Conservation (phyloP, 2,797 vertebrate species). For the Triplophysa yarkandensis region DNA sequence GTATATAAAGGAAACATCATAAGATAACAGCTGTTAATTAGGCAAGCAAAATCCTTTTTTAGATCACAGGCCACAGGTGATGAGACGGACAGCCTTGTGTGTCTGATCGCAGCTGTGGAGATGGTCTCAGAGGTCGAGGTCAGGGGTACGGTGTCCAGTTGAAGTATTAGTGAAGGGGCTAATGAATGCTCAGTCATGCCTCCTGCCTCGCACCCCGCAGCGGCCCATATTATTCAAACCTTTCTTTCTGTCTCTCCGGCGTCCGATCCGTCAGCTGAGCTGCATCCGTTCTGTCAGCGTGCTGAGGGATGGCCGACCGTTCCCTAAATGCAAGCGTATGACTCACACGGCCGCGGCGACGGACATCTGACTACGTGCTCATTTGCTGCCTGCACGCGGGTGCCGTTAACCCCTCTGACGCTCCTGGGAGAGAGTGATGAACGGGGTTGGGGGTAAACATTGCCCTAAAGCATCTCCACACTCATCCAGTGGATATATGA, state of each 20-base stretch:
- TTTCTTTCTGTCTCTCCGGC: conserved; percentile 26
- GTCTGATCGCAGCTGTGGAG: background rate
- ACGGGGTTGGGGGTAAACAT: conserved; percentile 62
- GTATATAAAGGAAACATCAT: too few relatives aligned
- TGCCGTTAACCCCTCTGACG: conserved; percentile 61
- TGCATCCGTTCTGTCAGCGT: conserved; percentile 14
- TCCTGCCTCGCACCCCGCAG: conserved; percentile 5
- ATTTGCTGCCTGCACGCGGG: conserved; percentile 48
- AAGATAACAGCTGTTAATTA: too few relatives aligned
- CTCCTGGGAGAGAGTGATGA: conserved; percentile 68
- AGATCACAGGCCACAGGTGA: background rate
- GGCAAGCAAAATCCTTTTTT: background rate
- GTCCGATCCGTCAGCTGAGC: conserved; percentile 30
- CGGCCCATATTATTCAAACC: conserved; percentile 12
- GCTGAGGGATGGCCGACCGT: conserved; percentile 70
- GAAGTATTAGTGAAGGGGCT: conserved; percentile 18
- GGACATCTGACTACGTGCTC: conserved; percentile 65
- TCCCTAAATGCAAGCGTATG: conserved; percentile 72
- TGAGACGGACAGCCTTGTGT: background rate
- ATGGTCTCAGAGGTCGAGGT: conserved; percentile 61
- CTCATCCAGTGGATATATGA: conserved; percentile 63
- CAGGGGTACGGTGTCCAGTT: conserved; percentile 29
- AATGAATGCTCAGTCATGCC: conserved; percentile 42
- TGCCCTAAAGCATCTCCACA: conserved; percentile 60
- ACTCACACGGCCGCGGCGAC: conserved; percentile 66